Conservation (phyloP, 2,113 vertebrate genomes). For the Pterophyllum scalare region DNA sequence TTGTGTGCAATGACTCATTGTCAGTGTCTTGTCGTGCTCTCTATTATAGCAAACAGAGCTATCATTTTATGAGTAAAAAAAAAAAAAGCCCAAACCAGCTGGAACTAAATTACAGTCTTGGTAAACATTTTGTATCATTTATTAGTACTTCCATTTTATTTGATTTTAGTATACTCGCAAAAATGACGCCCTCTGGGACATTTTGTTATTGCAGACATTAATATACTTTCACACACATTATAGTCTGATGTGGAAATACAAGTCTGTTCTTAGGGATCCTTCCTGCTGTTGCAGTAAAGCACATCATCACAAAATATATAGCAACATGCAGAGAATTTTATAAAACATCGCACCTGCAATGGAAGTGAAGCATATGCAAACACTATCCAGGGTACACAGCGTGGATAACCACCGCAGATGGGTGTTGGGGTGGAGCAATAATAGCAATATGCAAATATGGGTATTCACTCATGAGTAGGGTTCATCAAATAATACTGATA, state of each 20-base stretch:
- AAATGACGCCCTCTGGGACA: not conserved
- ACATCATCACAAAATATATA: constrained; percentile 39
- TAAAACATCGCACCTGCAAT: not conserved
- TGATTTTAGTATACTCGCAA: not conserved
- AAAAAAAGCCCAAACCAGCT: not conserved
- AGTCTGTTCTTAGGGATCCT: constrained; percentile 19
- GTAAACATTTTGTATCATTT: constrained; percentile 15
- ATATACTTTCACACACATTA: not conserved
- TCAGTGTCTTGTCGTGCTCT: not conserved
- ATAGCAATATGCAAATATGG: not conserved
- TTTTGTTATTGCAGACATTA: not conserved
- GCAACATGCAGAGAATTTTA: constrained; percentile 12
- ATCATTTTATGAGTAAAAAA: not conserved
- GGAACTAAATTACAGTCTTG: not conserved
- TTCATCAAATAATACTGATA: not conserved
- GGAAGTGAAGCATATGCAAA: constrained; percentile 10
- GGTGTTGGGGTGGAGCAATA: not conserved
- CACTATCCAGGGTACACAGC: not conserved
- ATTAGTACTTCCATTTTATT: not conserved
- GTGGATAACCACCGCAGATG: not conserved
- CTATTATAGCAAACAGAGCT: not conserved
- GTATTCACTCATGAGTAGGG: not conserved
- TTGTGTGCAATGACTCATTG: not conserved
- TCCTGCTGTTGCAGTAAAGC: constrained; percentile 37
- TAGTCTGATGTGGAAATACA: constrained; percentile 16